Evolutionary conservation across 2,797 vertebrate species (phyloP).

Genomic region (Smutsia gigantea): DNA sequence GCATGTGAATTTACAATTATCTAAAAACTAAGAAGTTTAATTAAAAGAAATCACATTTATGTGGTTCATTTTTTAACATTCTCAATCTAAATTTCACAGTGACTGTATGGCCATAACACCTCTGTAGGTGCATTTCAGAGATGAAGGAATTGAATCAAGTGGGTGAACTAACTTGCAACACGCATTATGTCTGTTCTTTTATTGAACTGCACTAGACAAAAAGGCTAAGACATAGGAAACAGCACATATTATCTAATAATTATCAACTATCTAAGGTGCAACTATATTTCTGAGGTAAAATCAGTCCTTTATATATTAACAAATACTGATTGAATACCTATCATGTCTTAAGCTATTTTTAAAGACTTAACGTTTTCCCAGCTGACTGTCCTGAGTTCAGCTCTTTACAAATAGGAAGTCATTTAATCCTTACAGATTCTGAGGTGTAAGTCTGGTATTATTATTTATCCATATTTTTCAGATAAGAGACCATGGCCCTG

Average conservation of each 20-base stretch:
- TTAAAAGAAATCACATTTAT: not conserved
- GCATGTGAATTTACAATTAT: not conserved
- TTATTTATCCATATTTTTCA: not conserved
- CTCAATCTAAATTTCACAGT: not conserved
- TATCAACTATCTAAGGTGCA: not conserved
- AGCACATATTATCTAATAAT: not conserved
- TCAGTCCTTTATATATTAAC: not conserved
- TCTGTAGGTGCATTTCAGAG: not conserved
- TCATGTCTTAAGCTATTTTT: not conserved
- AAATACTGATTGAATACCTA: not conserved
- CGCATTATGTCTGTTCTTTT: not conserved
- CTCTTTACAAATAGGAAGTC: not conserved
- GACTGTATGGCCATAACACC: not conserved
- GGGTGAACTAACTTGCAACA: not conserved
- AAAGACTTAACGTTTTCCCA: not conserved
- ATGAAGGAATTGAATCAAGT: not conserved
- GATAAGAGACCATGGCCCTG: not conserved
- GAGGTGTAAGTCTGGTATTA: not conserved
- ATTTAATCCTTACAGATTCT: not conserved
- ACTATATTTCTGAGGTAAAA: not conserved
- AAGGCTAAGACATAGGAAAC: not conserved
- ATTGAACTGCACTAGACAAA: not conserved
- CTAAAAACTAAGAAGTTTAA: not conserved
- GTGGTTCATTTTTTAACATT: not conserved
- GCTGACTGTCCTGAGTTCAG: not conserved